phyloP scores from a whole-genome alignment of 92 coral and sea anemone genomes.

The Palythoa caribaeorum region DNA sequence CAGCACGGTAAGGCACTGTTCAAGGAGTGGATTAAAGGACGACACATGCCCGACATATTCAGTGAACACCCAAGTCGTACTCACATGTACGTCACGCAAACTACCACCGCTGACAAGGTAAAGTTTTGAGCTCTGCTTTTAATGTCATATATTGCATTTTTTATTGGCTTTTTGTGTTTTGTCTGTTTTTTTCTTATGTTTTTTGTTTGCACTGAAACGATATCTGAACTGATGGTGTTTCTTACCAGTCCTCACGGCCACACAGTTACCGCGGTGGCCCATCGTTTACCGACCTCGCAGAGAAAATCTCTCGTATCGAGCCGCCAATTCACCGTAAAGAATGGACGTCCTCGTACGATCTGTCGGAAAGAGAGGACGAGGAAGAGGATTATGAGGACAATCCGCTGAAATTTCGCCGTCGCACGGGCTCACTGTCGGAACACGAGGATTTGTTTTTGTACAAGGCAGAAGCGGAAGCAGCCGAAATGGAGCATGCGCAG shows the following conservation, averaged over 20 bases:
- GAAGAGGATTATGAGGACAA: slow-evolving; percentile 91
- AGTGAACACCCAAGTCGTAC: slow-evolving; percentile 81
- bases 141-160: too few species aligned
- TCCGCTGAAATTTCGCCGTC: slow-evolving; percentile 78
- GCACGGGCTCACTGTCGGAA: slow-evolving; percentile 97
- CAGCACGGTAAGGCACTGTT: slow-evolving; percentile 90
- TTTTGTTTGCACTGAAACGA: too few species aligned
- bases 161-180: too few species aligned
- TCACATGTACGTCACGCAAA: slow-evolving; percentile 74
- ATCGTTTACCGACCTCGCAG: slow-evolving; percentile 93
- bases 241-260: slow-evolving; percentile 48
- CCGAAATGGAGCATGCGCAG: slow-evolving; percentile 63
- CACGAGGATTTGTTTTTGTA: slow-evolving; percentile 90
- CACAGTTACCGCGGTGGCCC: slow-evolving; percentile 58
- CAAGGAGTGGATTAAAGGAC: slow-evolving; percentile 84
- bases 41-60: slow-evolving; percentile 86
- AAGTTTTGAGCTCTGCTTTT: background rate
- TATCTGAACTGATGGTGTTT: background rate
- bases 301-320: slow-evolving; percentile 94
- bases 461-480: slow-evolving; percentile 81
- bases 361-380: slow-evolving; percentile 77
- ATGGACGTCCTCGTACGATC: slow-evolving; percentile 71
- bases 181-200: too few species aligned
- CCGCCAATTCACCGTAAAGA: slow-evolving; percentile 82
- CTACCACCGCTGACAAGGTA: slow-evolving; percentile 65